Base-by-base conservation (phyloP, 2,888 invertebrate species). In the Limenitis camilla region DNA sequence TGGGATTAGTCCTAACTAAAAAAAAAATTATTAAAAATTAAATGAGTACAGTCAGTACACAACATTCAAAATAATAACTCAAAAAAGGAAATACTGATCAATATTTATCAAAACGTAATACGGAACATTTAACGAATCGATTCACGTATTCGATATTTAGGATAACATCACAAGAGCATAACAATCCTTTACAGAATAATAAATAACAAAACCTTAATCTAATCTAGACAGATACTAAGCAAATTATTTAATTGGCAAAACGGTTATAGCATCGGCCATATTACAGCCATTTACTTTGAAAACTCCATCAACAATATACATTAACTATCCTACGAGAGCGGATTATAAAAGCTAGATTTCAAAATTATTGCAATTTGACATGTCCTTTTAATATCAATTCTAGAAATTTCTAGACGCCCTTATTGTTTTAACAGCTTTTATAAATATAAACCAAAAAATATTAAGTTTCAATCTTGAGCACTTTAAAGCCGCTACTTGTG, bases 161-260 rank as follows among this genome's bases (percentile, higher is more conserved):
- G 72, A 71, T 69, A 75, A 72, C 55, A 76, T 77, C 78, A 80
- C 78, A 74, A 70, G 71, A 75, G 49, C 47, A 45, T 74, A 81
- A 81, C 79, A 77, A 78, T 79, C 74, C 72, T 76, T 78, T 77
- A 76, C 82, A 83, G 78, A 77, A 81, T 78, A 83, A 82, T 85
- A 85, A 85, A 85, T 85, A 85, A 85, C 85, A 84, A 83, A 85
- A 81, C 71, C 81, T 83, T 83, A 84, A 61, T 65, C 76, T 81
- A 80, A 59, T 60, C 77, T 83, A 83, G 71, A 78, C 72, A 74
- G 71, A 78, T 76, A 80, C 81, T 79, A 83, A 81, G 82, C 78
- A 68, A 77, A 69, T 76, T 76, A 77, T 65, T 59, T 66, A 68
- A 78, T 79, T 78, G 78, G 76, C 78, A 75, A 78, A 78, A 72